Base-by-base conservation (phyloP, 2,888 invertebrate genomes). In the Yponomeuta evonymella region DNA sequence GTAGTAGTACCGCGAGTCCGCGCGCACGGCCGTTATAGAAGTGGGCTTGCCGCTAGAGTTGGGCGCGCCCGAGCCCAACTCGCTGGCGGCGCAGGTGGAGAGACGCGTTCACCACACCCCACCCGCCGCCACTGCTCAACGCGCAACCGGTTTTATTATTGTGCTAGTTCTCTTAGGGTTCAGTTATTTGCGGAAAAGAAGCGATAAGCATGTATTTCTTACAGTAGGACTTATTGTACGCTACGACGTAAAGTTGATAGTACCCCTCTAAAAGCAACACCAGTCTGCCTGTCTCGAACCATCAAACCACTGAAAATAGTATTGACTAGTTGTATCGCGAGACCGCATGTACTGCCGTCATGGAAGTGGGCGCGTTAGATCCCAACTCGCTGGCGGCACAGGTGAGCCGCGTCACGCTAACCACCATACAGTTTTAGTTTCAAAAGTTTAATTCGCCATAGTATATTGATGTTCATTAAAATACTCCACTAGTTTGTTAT, bases 41-140 rank as follows among this genome's bases (percentile, higher is more conserved):
- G 74, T 75, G 15, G 51, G 51, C 12, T 12, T 0, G 51, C 6
- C 2, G 51, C 75, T 69, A 77, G 73, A 12, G 43, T 1, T 43
- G 43, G 51, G 51, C 12, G 36, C 36, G 36, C 3, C 36, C 36
- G 90, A 89, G 75, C 90, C 91, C 63, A 96, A 96, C 86, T 96
- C 96, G 78, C 88, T 96, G 76, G 95, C 95, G 1, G 94, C 95
- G 62, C 83, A 90, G 75, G 94, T 95, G 70, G 96, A 95, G 95
- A 79, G 96, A 97, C 72, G 96, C 97, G 1, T 96, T 97, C 58
- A 97, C 97, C 70, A 96, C 96, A 23, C 96, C 96, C 69, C 97
- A 97, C 86, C 97, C 97, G 71, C 96, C 96, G 3, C 95, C 96
- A 10, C 89, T 97, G 67, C 94, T 95, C 73, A 95, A 95, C 75